Evolutionary conservation across 2,797 vertebrate species (phyloP).

Genomic region (Argya squamiceps): DNA sequence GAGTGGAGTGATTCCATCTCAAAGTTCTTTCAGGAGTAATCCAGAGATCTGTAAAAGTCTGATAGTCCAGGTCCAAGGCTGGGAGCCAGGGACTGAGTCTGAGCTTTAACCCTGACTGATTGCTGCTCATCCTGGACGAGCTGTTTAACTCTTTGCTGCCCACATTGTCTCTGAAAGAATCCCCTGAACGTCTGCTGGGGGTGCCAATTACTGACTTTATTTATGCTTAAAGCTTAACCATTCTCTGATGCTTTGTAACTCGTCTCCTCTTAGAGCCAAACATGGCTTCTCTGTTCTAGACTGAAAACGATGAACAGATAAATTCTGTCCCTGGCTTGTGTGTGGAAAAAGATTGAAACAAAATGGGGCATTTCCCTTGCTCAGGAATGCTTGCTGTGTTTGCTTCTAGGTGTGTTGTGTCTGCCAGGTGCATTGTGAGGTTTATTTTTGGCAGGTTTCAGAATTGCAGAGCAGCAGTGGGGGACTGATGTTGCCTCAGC

Average conservation of each 20-base stretch:
- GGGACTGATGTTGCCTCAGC: background rate
- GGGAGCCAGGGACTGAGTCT: background rate
- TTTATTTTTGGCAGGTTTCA: background rate
- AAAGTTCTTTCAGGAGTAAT: slow-evolving; percentile 25
- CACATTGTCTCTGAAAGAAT: background rate
- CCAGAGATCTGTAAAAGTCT: background rate
- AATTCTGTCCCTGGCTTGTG: background rate
- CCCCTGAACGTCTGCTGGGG: background rate
- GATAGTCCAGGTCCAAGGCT: slow-evolving; percentile 14
- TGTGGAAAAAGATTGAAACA: background rate
- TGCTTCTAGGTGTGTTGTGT: background rate
- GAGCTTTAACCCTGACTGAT: background rate
- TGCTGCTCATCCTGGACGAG: background rate
- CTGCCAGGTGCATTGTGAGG: background rate
- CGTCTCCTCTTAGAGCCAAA: background rate
- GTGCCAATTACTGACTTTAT: background rate
- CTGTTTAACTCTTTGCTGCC: background rate
- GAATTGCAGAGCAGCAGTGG: background rate
- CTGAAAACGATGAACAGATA: background rate
- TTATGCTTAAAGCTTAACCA: background rate
- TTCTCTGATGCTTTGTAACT: background rate
- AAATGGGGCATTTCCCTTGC: background rate
- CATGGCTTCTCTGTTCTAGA: background rate
- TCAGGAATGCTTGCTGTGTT: background rate
- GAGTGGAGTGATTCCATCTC: background rate